Percentiles rank a stretch among this genome's conserved stretches.
Conservation (phyloP, 1,140 invertebrate species). For the Dendrolimus punctatus region DNA sequence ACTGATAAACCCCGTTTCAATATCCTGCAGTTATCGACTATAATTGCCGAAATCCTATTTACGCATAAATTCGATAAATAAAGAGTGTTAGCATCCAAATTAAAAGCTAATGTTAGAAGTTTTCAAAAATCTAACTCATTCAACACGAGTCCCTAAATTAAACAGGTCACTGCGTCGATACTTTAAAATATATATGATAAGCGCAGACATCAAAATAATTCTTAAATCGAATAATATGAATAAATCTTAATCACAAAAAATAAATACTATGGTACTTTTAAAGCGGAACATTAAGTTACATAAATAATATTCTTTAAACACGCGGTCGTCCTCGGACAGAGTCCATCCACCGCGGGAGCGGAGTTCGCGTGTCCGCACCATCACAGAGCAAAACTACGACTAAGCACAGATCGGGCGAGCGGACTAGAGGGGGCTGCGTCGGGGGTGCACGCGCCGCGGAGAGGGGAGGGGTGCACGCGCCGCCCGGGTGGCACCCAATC, state of each 20-base stretch:
- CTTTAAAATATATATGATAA: constrained; percentile 2
- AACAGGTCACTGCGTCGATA: too few species aligned
- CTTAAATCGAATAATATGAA: constrained; percentile 18
- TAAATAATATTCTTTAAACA: constrained; percentile 21
- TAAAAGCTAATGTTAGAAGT: too few species aligned
- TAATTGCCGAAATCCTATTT: too few species aligned
- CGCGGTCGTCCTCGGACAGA: not conserved
- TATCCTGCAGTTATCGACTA: too few species aligned
- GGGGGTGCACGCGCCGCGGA: constrained; percentile 5
- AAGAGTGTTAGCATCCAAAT: too few species aligned
- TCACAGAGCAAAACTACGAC: constrained; percentile 62
- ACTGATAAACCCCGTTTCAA: too few species aligned
- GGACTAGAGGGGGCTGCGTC: not conserved
- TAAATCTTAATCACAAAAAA: constrained; percentile 50
- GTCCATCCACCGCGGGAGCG: not conserved
- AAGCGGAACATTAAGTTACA: constrained; percentile 56
- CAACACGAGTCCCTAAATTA: too few species aligned
- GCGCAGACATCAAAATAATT: too few species aligned
- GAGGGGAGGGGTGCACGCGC: not conserved
- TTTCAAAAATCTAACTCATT: too few species aligned
- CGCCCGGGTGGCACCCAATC: not conserved
- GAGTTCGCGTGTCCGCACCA: constrained; percentile 43
- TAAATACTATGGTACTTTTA: constrained; percentile 65
- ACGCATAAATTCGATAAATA: too few species aligned
- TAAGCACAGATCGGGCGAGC: constrained; percentile 25